These are phyloP conservation scores for Passer domesticus DNA, from an alignment of 2,113 vertebrate genomes.

Conservation along the genomic window DNA sequence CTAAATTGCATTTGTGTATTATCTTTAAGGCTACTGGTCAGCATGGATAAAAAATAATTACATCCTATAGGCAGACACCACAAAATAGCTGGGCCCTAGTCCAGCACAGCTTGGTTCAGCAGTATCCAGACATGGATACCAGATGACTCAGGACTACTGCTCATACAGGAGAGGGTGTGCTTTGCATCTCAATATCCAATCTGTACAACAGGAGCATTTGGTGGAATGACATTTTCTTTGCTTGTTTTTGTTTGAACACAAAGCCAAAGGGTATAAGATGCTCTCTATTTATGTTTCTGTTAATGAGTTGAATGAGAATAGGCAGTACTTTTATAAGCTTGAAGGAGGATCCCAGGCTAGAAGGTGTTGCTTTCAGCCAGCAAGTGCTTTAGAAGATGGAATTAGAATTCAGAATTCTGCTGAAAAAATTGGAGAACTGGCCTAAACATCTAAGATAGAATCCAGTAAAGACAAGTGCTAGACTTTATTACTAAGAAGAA, in stretches of 20 bases:
- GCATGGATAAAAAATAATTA: neutral
- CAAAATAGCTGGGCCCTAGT: neutral
- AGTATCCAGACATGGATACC: fast-evolving
- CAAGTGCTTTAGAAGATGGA: neutral
- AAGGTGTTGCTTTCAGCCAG: neutral
- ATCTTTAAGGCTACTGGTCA: neutral
- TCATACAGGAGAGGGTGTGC: neutral
- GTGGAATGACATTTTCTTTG: neutral
- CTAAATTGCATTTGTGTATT: neutral
- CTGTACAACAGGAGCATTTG: neutral
- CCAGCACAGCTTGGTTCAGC: neutral
- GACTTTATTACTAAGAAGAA: neutral
- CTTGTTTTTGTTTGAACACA: neutral
- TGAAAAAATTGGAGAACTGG: neutral
- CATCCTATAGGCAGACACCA: neutral
- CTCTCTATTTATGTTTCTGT: neutral
- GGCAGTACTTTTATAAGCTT: neutral
- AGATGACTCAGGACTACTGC: neutral
- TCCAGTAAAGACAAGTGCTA: neutral
- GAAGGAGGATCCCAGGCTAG: neutral
- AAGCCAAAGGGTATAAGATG: neutral
- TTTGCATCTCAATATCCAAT: neutral
- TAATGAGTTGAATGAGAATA: neutral
- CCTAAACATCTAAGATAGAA: neutral
- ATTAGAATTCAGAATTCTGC: neutral